phyloP scores from a whole-genome alignment of 2,797 vertebrate species.

The Podarcis lilfordi region DNA sequence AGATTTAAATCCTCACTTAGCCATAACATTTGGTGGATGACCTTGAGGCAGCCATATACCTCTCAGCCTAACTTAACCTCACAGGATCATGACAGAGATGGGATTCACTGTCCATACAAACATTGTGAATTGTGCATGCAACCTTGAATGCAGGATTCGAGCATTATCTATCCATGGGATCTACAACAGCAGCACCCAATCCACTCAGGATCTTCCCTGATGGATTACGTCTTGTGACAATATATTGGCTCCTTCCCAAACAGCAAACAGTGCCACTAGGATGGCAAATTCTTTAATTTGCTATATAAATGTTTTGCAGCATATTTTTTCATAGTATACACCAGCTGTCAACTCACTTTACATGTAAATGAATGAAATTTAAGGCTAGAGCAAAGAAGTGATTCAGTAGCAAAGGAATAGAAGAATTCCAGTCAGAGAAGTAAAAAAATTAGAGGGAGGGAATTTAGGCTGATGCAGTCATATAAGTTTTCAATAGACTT shows the following conservation, averaged over 20 bases:
- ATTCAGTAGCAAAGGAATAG: constrained; percentile 48
- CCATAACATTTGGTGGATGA: too few species aligned
- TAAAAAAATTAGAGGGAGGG: not conserved
- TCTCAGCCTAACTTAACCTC: too few species aligned
- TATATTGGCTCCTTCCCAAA: not conserved
- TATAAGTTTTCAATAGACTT: not conserved
- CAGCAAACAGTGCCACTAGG: not conserved
- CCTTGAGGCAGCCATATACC: too few species aligned
- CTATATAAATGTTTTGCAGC: constrained; percentile 1
- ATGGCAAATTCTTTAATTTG: not conserved
- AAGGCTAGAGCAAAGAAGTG: constrained; percentile 52
- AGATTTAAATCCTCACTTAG: too few species aligned
- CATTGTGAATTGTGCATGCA: not conserved
- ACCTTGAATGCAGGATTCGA: too few species aligned
- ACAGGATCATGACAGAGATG: too few species aligned
- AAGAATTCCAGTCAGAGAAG: constrained; percentile 57
- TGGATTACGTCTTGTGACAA: not conserved
- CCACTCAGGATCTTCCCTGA: not conserved
- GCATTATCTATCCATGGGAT: too few species aligned
- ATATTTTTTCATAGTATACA: not conserved
- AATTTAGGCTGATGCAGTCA: not conserved
- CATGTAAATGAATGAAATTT: not conserved
- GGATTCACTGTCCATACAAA: not conserved
- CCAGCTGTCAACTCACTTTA: not conserved
- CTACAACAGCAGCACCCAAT: not conserved